phyloP scores from a whole-genome alignment of 64 coral and sea anemone species.

The Dendrophyllia cribrosa region DNA sequence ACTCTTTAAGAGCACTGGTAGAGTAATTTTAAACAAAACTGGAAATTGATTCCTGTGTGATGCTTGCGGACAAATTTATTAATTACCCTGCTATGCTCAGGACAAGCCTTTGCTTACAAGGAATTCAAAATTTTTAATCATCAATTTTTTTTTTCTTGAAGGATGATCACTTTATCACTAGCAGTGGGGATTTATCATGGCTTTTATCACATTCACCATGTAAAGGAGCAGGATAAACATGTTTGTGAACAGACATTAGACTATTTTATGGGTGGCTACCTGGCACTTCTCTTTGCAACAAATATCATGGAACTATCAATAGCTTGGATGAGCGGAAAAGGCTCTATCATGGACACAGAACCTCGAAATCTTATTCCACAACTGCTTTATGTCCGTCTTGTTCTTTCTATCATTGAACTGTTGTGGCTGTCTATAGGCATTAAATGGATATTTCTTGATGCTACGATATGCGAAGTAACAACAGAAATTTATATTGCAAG shows the following conservation, averaged over 20 bases:
- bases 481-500: constrained; percentile 80
- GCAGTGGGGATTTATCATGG: constrained; percentile 82
- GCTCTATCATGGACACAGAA: constrained; percentile 91
- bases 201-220: constrained; percentile 56
- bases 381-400: constrained; percentile 84
- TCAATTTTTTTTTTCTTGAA: constrained; percentile 19
- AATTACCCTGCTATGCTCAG: too few species aligned
- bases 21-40: too few species aligned
- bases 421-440: constrained; percentile 92
- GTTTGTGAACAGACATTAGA: constrained; percentile 95
- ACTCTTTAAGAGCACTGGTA: too few species aligned
- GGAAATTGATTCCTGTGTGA: too few species aligned
- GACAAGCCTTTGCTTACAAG: too few species aligned
- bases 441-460: constrained; percentile 98
- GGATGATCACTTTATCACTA: constrained; percentile 87
- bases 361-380: constrained; percentile 89
- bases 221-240: constrained; percentile 35
- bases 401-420: constrained; percentile 85
- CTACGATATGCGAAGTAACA: constrained; percentile 37
- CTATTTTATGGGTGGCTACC: constrained; percentile 95
- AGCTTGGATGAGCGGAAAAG: constrained; percentile 96
- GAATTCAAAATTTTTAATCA: too few species aligned
- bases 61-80: too few species aligned
- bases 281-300: constrained; percentile 96
- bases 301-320: constrained; percentile 94